phyloP scores from a whole-genome alignment of 2,113 vertebrate species.

The Opisthocomus hoazin region DNA sequence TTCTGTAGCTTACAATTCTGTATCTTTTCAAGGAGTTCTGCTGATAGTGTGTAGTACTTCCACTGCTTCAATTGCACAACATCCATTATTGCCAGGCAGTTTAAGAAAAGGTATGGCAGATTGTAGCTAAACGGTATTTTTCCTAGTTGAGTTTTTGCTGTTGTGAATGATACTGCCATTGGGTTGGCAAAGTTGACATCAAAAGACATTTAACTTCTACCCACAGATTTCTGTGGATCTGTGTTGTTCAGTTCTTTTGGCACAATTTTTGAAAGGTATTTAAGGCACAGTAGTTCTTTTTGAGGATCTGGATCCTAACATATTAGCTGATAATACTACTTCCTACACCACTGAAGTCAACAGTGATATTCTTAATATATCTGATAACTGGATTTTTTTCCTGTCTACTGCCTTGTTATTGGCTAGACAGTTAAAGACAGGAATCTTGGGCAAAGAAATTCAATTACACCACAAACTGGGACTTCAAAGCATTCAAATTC shows the following conservation, averaged over 20 bases:
- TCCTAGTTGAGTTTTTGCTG: neutral
- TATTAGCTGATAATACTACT: neutral
- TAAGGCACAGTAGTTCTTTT: neutral
- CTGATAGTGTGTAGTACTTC: neutral
- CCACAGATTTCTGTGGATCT: neutral
- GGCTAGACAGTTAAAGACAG: neutral
- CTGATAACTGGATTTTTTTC: neutral
- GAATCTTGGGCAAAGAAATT: neutral
- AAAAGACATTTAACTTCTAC: neutral
- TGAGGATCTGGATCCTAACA: neutral
- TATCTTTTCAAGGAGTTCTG: neutral
- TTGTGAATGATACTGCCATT: neutral
- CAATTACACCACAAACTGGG: neutral
- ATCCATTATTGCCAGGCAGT: neutral
- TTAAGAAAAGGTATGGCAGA: neutral
- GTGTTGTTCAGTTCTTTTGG: neutral
- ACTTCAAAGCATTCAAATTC: neutral
- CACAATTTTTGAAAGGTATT: neutral
- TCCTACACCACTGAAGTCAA: neutral
- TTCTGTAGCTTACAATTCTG: neutral
- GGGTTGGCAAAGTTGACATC: neutral
- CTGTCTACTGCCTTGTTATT: neutral
- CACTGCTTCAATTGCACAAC: neutral
- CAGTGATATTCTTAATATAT: neutral
- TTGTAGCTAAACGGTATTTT: neutral